phyloP scores from a whole-genome alignment of 2,797 vertebrate species.

The Acrossocheilus wenchowensis region DNA sequence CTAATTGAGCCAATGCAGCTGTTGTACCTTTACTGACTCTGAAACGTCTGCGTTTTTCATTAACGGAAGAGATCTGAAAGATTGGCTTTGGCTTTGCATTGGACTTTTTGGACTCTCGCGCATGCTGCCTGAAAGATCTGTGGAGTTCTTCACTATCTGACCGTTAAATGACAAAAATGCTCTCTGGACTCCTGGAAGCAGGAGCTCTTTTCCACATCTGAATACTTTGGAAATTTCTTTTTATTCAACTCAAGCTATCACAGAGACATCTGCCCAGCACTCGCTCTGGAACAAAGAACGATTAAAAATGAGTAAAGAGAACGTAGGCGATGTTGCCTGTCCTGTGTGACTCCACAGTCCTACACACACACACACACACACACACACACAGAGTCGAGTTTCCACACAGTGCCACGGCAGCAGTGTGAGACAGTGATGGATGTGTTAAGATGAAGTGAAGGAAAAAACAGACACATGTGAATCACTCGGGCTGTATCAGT shows the following conservation, averaged over 20 bases:
- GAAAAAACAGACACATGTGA: constrained; percentile 42
- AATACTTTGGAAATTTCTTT: constrained; percentile 35
- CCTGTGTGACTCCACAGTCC: not conserved
- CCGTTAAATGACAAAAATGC: not conserved
- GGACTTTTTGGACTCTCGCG: not conserved
- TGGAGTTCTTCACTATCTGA: not conserved
- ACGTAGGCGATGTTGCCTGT: constrained; percentile 7
- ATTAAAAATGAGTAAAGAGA: constrained; percentile 15
- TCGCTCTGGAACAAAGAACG: constrained; percentile 18
- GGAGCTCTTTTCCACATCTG: constrained; percentile 27
- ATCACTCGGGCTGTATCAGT: not conserved
- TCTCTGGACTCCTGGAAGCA: constrained; percentile 13
- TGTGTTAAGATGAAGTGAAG: constrained; percentile 48
- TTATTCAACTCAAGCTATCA: constrained; percentile 11
- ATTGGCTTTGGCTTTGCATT: not conserved
- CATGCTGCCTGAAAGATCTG: not conserved
- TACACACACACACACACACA: constrained; percentile 44
- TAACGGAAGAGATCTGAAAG: not conserved
- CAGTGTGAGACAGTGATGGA: constrained; percentile 49
- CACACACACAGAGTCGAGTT: constrained; percentile 43
- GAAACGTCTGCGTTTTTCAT: not conserved
- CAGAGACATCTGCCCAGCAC: constrained; percentile 34
- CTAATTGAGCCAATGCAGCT: not conserved
- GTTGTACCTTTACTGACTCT: constrained; percentile 17
- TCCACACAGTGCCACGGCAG: constrained; percentile 41